phyloP scores from a whole-genome alignment of 2,888 invertebrate species.

The Kuschelorhynchus macadamiae region DNA sequence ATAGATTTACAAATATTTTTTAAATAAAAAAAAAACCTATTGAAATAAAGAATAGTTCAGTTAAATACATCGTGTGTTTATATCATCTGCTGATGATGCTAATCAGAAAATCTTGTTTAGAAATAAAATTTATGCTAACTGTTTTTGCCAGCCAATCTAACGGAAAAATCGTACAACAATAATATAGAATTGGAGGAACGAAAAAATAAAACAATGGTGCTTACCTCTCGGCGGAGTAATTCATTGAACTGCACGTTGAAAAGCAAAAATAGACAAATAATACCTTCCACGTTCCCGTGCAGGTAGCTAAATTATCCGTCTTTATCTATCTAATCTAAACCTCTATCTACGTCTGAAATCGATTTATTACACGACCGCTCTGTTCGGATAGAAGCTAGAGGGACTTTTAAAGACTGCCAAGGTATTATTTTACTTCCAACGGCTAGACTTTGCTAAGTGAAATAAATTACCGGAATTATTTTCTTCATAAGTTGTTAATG shows the following conservation, averaged over 20 bases:
- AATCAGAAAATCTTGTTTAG: too few relatives aligned
- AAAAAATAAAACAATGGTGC: too few relatives aligned
- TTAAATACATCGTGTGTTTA: too few relatives aligned
- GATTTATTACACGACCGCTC: conserved; percentile 25
- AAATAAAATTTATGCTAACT: too few relatives aligned
- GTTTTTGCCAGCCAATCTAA: too few relatives aligned
- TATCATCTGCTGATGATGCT: too few relatives aligned
- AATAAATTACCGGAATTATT: conserved; percentile 39
- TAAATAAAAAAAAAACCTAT: too few relatives aligned
- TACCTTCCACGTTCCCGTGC: conserved; percentile 14
- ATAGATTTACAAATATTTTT: too few relatives aligned
- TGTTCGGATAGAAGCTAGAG: conserved; percentile 8
- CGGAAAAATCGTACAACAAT: too few relatives aligned
- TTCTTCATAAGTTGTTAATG: conserved; percentile 25
- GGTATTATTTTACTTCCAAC: conserved; percentile 37
- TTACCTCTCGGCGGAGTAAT: background rate
- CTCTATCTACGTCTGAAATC: conserved; percentile 23
- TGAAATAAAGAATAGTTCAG: too few relatives aligned
- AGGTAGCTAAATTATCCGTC: conserved; percentile 28
- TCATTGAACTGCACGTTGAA: conserved; percentile 2
- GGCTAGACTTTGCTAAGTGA: conserved; percentile 32
- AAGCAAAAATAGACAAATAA: conserved; percentile 13
- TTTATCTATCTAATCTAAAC: conserved; percentile 27
- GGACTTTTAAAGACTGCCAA: conserved; percentile 27
- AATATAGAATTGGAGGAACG: too few relatives aligned